Base-by-base conservation (phyloP, 92 coral and sea anemone genomes). In the Meandrina meandrites region DNA sequence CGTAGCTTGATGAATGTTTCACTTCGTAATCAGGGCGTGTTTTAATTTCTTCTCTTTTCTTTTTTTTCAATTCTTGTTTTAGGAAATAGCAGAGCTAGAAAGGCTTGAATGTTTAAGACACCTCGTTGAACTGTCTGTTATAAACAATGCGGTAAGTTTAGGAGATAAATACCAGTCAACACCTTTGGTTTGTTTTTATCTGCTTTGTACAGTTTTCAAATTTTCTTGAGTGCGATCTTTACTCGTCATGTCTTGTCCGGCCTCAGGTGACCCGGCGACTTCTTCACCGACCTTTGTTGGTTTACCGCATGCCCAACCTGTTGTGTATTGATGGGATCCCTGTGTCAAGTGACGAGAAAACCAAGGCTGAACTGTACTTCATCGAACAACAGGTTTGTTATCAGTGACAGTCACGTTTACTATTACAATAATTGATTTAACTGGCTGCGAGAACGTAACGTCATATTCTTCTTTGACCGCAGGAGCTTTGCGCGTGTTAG, bases 321-420 rank as follows among this genome's bases (percentile, higher is more conserved):
- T 82, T 96, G 78, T 96, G 98, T 83, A 96, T 96, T 81, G 99
- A 96, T 82, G 99, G 99, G 56, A 96, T 96, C 79, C 99, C 99
- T 77, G 99, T 96, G 83, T 93, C 99, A 30, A 93, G 78, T 57
- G 99, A 96, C 58, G 99, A 96, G 86, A 90, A 98, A 67, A 88
- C 96, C 40, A 96, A 96, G 81, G 98, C 99, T 37, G 99, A 96
- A 79, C 74, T 95, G 78, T 96, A 95, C 85, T 93, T 92, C 85
- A 80, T 92, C 42, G 99, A 96, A 72, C 98, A 96, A 72, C 99
- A 96, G 97, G 98, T 96, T 21, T 42, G 34, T 56, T 42, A 24
- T 8, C 8, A 11, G 8, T 32, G 27, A n/a, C n/a, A n/a, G n/a
- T 6, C 45, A 2, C 45, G 2, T 40, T 40, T 6, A 40, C 45